These are phyloP conservation scores for Sylvietta virens DNA, from an alignment of 2,113 vertebrate genomes.

Conservation along the genomic window DNA sequence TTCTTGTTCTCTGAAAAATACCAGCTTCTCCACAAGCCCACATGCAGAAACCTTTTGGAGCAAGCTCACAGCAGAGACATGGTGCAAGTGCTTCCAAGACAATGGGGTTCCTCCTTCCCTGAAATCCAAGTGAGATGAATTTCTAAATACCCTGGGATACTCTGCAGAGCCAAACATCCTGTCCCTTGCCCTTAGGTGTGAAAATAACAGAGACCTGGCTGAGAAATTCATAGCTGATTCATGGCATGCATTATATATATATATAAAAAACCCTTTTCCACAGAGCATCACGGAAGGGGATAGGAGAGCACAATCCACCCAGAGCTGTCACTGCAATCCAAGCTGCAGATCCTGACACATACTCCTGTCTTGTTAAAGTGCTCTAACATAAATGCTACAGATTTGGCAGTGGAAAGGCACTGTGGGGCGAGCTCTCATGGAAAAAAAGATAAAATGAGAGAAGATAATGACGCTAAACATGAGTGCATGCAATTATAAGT, in stretches of 20 bases:
- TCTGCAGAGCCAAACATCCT: background rate
- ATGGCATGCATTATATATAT: background rate
- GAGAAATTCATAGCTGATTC: background rate
- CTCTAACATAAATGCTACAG: background rate
- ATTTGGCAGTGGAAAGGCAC: background rate
- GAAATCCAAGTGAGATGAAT: background rate
- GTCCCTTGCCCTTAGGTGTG: background rate
- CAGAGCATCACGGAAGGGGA: background rate
- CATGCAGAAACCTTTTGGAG: background rate
- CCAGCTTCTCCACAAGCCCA: background rate
- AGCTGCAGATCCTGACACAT: background rate
- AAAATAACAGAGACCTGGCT: background rate
- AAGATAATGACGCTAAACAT: background rate
- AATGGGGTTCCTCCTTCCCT: background rate
- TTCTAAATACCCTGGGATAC: background rate
- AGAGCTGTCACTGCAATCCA: background rate
- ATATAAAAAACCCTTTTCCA: background rate
- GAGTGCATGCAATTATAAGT: constrained; percentile 1
- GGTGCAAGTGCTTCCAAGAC: background rate
- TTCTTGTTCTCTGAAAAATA: background rate
- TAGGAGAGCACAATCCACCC: background rate
- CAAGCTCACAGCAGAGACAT: background rate
- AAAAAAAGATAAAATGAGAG: constrained; percentile 18
- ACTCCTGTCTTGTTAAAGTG: background rate
- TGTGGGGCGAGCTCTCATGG: background rate